Percentiles rank a stretch among this genome's conserved stretches.
phyloP scores from a whole-genome alignment of 2,888 invertebrate species.

The Eristalis pertinax region DNA sequence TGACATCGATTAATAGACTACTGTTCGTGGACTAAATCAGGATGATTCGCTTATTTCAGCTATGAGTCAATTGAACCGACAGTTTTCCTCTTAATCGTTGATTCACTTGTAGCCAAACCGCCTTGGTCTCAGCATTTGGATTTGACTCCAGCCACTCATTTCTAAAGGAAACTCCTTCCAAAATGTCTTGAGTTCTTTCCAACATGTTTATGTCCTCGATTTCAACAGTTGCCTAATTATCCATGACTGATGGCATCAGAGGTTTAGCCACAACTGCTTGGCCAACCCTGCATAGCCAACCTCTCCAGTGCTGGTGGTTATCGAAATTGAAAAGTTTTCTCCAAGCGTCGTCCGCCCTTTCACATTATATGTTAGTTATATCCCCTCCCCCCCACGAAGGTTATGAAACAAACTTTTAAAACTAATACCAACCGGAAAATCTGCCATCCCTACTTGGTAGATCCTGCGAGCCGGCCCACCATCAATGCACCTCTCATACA shows the following conservation, averaged over 20 bases:
- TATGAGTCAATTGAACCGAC: neutral
- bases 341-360: neutral
- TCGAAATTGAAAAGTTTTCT: conserved; percentile 18
- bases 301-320: neutral
- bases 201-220: neutral
- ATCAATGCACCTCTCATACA: neutral
- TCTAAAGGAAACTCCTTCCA: too few relatives aligned
- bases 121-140: too few relatives aligned
- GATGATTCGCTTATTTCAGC: too few relatives aligned
- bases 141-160: too few relatives aligned
- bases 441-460: neutral
- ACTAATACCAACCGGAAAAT: conserved; percentile 11
- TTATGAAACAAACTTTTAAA: conserved; percentile 15
- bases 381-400: neutral
- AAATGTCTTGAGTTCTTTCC: too few relatives aligned
- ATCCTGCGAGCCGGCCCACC: neutral
- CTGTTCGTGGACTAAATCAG: too few relatives aligned
- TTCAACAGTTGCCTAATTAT: neutral
- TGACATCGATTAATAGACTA: too few relatives aligned
- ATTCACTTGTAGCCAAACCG: too few relatives aligned
- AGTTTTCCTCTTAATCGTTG: too few relatives aligned
- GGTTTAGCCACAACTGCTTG: neutral
- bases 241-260: conserved; percentile 9
- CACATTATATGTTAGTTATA: neutral
- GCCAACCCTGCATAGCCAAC: neutral